Base-by-base conservation (phyloP, 2,888 invertebrate species). In the Trichacis sp. region DNA sequence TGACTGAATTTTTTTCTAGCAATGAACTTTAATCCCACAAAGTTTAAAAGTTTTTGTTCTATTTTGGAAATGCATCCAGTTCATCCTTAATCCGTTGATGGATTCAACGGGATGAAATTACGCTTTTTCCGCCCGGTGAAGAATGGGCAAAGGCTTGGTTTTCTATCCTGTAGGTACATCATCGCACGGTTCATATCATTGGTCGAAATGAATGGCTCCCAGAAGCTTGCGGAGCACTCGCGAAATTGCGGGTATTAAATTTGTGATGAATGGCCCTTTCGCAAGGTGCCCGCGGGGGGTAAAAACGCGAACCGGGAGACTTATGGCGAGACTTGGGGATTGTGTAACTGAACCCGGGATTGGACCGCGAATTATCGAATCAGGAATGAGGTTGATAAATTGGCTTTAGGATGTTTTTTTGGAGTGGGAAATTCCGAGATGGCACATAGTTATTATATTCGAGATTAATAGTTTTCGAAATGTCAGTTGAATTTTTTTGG, bases 161-260 rank as follows among this genome's bases (percentile, higher is more conserved):
- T 53, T 29, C 17, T 56, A 29, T 12, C 47, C 46, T 18, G 36
- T 50, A 40, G 56, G 49, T 49, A 52, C 54, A 46, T 62, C 50
- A 48, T 46, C 50, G 40, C 42, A 30, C 43, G 50, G 53, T 64
- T 64, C 57, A 64, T 53, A 51, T 58, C 53, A 50, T 52, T 55
- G 64, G 46, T 30, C 18, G 48, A 56, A 64, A 67, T 62, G 56
- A 69, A 69, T 67, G 66, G 64, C 48, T 56, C 52, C 57, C 55
- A 30, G 4, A 49, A 60, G 61, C 71, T 69, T 57, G 72, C 59
- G 69, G 72, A 74, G 71, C 76, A 72, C 70, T 73, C 71, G 64
- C 70, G 71, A 77, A 79, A 75, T 79, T 80, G 76, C 72, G 72
- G 77, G 77, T 74, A 76, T 74, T 79, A 78, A 79, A 79, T 74